Conservation (phyloP, 2,113 vertebrate genomes). For the Ciconia maguari region DNA sequence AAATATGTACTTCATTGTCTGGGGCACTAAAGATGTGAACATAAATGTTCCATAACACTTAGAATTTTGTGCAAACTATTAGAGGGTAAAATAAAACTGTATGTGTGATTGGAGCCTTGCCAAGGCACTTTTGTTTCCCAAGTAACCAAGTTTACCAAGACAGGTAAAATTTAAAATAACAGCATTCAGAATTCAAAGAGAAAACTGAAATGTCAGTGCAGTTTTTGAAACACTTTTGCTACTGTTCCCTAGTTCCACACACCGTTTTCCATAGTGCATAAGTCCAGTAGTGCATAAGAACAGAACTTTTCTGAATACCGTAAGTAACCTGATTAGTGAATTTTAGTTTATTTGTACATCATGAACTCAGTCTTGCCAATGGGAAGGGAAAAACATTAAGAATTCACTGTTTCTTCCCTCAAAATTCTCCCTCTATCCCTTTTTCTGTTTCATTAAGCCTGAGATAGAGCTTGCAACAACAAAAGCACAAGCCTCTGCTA, state of each 20-base stretch:
- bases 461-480: background rate
- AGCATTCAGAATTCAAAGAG: background rate
- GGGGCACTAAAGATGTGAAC: background rate
- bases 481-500: background rate
- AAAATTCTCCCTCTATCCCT: background rate
- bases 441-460: background rate
- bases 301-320: background rate
- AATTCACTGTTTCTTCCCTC: background rate
- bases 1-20: background rate
- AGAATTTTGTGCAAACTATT: background rate
- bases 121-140: background rate
- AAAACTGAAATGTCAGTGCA: background rate
- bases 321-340: background rate
- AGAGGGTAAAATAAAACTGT: background rate
- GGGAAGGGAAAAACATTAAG: background rate
- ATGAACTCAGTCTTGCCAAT: background rate
- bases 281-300: background rate
- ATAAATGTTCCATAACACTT: background rate
- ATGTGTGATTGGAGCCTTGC: background rate
- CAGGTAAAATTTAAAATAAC: background rate
- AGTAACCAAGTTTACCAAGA: too few species aligned
- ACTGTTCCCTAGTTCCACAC: background rate
- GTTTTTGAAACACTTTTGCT: background rate
- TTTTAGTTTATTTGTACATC: background rate
- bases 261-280: background rate